These are phyloP conservation scores for Epizoanthus fatuus DNA, from an alignment of 92 coral and sea anemone genomes.

Conservation along the genomic window DNA sequence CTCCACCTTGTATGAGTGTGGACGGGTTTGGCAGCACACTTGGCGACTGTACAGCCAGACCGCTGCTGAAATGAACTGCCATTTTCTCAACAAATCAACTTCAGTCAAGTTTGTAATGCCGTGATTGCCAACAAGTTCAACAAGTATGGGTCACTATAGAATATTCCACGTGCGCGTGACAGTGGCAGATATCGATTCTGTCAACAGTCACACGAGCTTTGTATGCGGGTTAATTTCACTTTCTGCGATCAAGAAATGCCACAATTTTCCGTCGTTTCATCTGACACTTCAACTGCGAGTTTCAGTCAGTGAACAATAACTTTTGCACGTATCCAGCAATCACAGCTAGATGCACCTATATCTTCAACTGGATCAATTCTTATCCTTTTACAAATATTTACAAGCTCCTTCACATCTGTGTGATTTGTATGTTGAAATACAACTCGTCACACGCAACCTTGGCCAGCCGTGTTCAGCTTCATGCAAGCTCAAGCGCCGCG, in stretches of 20 bases:
- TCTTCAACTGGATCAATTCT: not conserved
- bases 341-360: not conserved
- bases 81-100: not conserved
- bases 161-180: not conserved
- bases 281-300: too few species aligned
- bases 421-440: too few species aligned
- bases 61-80: conserved; percentile 44
- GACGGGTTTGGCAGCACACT: conserved; percentile 41
- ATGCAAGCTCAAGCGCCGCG: too few species aligned
- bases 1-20: conserved; percentile 75
- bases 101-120: not conserved
- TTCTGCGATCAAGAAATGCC: not conserved
- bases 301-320: too few species aligned
- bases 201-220: too few species aligned
- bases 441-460: too few species aligned
- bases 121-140: too few species aligned
- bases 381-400: not conserved
- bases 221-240: not conserved
- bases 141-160: not conserved
- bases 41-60: conserved; percentile 45
- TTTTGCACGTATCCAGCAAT: not conserved
- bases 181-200: not conserved
- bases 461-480: not conserved
- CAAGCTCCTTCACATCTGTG: not conserved
- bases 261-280: not conserved